A percentile compares a stretch with the other conserved stretches of the same genome.
Conservation (phyloP, 2,888 invertebrate genomes). For the Drosophila ochracea region DNA sequence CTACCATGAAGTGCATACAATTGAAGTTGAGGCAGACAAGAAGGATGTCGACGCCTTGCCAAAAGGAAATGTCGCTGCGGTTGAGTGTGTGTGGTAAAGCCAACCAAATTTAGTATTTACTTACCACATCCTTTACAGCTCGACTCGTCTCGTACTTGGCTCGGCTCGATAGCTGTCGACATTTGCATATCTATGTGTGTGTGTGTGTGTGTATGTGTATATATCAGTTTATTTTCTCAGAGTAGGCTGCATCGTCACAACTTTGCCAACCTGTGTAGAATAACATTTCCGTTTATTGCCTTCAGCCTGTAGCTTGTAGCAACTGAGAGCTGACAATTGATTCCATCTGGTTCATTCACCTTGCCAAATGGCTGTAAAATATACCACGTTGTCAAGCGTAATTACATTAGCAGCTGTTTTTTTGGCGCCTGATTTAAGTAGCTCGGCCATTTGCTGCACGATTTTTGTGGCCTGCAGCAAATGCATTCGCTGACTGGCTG, state of each 20-base stretch:
- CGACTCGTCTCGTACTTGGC: conserved; percentile 30
- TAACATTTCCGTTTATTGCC: conserved; percentile 31
- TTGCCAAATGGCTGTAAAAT: conserved; percentile 38
- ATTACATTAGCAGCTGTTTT: conserved; percentile 68
- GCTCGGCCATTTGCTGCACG: conserved; percentile 48
- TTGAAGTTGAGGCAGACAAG: conserved; percentile 59
- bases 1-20: conserved; percentile 59
- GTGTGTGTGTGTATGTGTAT: conserved; percentile 39
- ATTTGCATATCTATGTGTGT: conserved; percentile 57
- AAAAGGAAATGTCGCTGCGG: conserved; percentile 77
- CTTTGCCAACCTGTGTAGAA: conserved; percentile 34
- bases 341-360: conserved; percentile 60
- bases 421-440: conserved; percentile 63
- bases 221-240: conserved; percentile 47
- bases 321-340: conserved; percentile 1
- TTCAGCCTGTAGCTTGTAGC: background rate
- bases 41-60: conserved; percentile 77
- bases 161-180: conserved; percentile 26
- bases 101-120: conserved; percentile 78
- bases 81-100: conserved; percentile 63
- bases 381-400: conserved; percentile 31
- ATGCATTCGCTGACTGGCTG: conserved; percentile 66
- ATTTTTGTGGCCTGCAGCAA: conserved; percentile 54
- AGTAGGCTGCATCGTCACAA: conserved; percentile 2
- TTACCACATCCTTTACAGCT: conserved; percentile 76